Percentiles rank a stretch among this genome's conserved stretches.
Conservation (phyloP, 2,797 vertebrate species). For the Dendrocincla tyrannina region DNA sequence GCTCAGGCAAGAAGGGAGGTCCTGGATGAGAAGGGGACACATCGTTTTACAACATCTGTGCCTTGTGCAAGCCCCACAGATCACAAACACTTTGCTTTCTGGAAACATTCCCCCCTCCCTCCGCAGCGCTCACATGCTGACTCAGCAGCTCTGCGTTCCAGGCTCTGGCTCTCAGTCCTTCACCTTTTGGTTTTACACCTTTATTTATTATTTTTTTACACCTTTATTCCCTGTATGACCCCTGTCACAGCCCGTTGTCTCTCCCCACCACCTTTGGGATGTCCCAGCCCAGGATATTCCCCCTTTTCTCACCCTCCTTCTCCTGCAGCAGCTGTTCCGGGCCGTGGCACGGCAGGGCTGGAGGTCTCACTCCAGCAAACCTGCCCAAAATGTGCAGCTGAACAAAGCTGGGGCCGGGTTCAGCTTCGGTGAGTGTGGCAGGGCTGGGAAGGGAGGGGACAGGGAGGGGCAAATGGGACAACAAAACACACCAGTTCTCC, state of each 20-base stretch:
- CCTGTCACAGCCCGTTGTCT: background rate
- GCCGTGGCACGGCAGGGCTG: background rate
- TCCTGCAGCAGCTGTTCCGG: background rate
- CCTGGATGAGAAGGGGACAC: background rate
- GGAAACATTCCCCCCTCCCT: background rate
- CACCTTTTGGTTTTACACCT: background rate
- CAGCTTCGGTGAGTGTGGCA: background rate
- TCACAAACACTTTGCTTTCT: background rate
- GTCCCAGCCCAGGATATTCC: background rate
- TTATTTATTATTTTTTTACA: background rate
- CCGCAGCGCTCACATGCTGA: accelerated
- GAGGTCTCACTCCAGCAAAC: background rate
- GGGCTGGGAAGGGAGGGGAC: background rate
- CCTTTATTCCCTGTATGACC: too few species aligned
- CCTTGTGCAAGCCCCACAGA: background rate
- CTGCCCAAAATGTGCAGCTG: background rate
- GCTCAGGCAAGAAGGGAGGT: background rate
- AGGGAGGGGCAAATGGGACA: background rate
- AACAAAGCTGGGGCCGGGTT: background rate
- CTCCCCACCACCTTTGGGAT: background rate
- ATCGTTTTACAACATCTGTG: background rate
- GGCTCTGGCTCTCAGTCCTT: background rate
- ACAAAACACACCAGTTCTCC: background rate
- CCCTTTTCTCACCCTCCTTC: background rate
- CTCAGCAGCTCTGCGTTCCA: background rate